phyloP scores from a whole-genome alignment of 2,113 vertebrate species.

The Andinoacara biseriatus region DNA sequence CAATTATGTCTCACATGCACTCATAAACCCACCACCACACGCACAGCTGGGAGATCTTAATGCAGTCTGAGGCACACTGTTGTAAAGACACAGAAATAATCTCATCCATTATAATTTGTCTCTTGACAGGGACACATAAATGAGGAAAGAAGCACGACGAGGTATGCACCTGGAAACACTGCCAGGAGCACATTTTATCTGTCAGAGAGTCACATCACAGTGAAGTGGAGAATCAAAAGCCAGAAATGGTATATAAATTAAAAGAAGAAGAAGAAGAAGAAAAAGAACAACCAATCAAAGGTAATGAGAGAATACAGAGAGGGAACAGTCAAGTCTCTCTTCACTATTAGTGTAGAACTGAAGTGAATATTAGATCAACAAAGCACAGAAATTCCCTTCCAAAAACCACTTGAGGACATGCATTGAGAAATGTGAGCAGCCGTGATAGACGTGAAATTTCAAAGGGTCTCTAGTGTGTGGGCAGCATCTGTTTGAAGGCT shows the following conservation, averaged over 20 bases:
- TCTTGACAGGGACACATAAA: slow-evolving; percentile 13
- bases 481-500: slow-evolving; percentile 61
- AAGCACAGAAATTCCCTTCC: slow-evolving; percentile 44
- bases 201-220: slow-evolving; percentile 33
- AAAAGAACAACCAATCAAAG: neutral
- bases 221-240: slow-evolving; percentile 3
- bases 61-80: slow-evolving; percentile 4
- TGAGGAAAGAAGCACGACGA: neutral
- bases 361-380: slow-evolving; percentile 49
- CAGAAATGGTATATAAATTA: neutral
- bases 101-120: slow-evolving; percentile 30
- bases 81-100: slow-evolving; percentile 25
- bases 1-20: slow-evolving; percentile 24
- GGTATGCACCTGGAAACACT: slow-evolving; percentile 10
- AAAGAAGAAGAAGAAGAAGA: neutral
- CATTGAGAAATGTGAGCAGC: slow-evolving; percentile 31
- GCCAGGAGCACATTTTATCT: slow-evolving; percentile 19
- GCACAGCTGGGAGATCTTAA: slow-evolving; percentile 25
- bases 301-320: neutral
- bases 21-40: neutral
- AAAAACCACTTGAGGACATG: slow-evolving; percentile 10
- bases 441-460: slow-evolving; percentile 50
- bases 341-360: slow-evolving; percentile 30
- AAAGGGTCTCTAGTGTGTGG: slow-evolving; percentile 54
- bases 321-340: neutral